Evolutionary conservation across 1,140 invertebrate genomes (phyloP), one percentile per base, ranked within the genome.

Genomic region (Panonychus citri): DNA sequence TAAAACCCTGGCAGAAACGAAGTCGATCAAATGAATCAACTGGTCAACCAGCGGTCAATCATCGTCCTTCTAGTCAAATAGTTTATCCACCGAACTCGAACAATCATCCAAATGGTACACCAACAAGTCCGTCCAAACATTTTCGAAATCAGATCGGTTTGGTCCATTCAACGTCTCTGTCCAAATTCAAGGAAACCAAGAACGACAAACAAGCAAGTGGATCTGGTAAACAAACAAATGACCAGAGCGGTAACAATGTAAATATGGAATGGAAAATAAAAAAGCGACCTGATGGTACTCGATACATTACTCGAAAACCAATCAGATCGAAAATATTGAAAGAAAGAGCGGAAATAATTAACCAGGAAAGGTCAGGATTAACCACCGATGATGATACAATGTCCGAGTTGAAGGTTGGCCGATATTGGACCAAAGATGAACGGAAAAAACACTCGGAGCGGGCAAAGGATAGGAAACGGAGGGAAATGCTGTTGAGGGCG

Each of bases 331-430:
- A 77, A 57, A 70, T 82, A 37, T 67, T 82, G 26, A 80, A 78
- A 63, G 81, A 81, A 62, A 65, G 81, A 27, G 80, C 79, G 21
- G 70, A 78, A 58, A 76, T 78, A 65, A 75, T 83, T 55, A 75
- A 73, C 17, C 77, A 81, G 62, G 80, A 83, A 62, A 68, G 80
- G 34, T 75, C 76, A 55, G 81, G 81, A 1, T 71, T 81, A 42
- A 85, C 81, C 2, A 85, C 83, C 1, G 83, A 85, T 65, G 83
- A 85, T 64, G 82, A 86, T 62, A 80, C 81, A 15, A 75, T 81
- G 66, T 83, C 81, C 19, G 83, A 85, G 64, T 71, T 85, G 53
- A 85, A 85, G 74, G 74, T 79, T 54, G 83, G 83, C 28, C 74
- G 79, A 39, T 85, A 83, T 66, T 85, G 82, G 81, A 80, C 74